Percentiles rank a stretch among this genome's conserved stretches.
Evolutionary conservation across 2,888 invertebrate genomes (phyloP).

Genomic region (Mythimna albipuncta): DNA sequence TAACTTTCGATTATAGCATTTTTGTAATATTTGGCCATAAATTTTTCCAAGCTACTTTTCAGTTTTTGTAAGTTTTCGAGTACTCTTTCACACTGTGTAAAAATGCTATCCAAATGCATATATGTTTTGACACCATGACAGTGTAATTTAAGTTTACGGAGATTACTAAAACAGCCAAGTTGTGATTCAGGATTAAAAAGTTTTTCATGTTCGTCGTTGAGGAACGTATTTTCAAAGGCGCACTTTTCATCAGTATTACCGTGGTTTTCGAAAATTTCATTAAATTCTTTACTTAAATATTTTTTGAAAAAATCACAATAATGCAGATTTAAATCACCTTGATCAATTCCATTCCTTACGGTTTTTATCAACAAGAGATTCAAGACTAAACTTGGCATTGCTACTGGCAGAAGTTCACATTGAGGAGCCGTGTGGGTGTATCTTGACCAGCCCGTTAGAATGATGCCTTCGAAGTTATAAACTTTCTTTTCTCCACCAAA

Average conservation of each 20-base stretch:
- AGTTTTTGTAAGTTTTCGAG: conserved; percentile 54
- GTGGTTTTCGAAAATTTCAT: conserved; percentile 49
- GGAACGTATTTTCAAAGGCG: conserved; percentile 66
- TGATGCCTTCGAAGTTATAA: conserved; percentile 91
- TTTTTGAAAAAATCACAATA: conserved; percentile 62
- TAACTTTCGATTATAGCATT: conserved; percentile 71
- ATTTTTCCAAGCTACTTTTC: conserved; percentile 57
- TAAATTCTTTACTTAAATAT: conserved; percentile 64
- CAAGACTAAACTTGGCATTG: conserved; percentile 91
- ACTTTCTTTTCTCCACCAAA: conserved; percentile 72
- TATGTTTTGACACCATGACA: not conserved
- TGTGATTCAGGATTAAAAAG: conserved; percentile 11
- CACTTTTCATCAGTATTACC: conserved; percentile 60
- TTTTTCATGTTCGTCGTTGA: conserved; percentile 60
- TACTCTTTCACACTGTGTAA: conserved; percentile 53
- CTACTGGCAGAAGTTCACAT: conserved; percentile 92
- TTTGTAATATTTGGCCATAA: conserved; percentile 68
- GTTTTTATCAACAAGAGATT: conserved; percentile 88
- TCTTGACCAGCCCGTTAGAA: conserved; percentile 94
- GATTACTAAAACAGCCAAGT: not conserved
- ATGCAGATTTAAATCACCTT: conserved; percentile 38
- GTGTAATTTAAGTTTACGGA: not conserved
- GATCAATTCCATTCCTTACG: conserved; percentile 68
- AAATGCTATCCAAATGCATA: conserved; percentile 42
- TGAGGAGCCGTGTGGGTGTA: conserved; percentile 92